Conservation (phyloP, 1,140 invertebrate genomes). For the Paraescarpia echinospica region DNA sequence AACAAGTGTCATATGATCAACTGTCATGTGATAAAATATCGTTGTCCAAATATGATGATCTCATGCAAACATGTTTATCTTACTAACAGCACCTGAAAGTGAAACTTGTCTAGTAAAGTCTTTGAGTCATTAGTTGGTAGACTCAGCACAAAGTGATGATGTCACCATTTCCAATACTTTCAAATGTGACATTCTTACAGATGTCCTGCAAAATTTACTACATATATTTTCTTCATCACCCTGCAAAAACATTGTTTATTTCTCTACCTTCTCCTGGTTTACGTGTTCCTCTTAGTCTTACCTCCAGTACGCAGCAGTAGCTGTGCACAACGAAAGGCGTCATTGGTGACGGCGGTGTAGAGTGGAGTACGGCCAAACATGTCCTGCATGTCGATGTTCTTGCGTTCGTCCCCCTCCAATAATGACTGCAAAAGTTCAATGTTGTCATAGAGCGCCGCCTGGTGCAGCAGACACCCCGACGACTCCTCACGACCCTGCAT, state of each 20-base stretch:
- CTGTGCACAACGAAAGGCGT: conserved; percentile 76
- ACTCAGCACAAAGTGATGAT: too few species aligned
- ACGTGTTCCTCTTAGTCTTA: conserved; percentile 36
- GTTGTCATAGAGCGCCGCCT: conserved; percentile 90
- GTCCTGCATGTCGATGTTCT: conserved; percentile 75
- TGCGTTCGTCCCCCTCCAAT: conserved; percentile 62
- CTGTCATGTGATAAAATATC: too few species aligned
- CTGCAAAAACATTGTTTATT: neutral
- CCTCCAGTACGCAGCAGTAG: conserved; percentile 74
- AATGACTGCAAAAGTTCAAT: conserved; percentile 82
- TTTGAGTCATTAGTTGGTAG: neutral
- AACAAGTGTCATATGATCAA: too few species aligned
- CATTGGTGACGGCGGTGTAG: conserved; percentile 85
- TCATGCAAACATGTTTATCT: conserved; percentile 17
- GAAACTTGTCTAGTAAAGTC: conserved; percentile 2
- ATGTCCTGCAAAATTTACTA: too few species aligned
- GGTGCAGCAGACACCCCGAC: conserved; percentile 54
- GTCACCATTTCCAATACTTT: too few species aligned
- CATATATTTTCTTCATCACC: too few species aligned
- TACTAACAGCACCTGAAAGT: too few species aligned
- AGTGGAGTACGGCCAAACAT: conserved; percentile 77
- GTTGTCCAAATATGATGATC: too few species aligned
- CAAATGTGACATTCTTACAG: too few species aligned
- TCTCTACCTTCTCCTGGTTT: neutral
- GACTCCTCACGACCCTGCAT: conserved; percentile 9